These are phyloP conservation scores for Pelmatolapia mariae DNA, from an alignment of 2,113 vertebrate species.

Conservation along the genomic window DNA sequence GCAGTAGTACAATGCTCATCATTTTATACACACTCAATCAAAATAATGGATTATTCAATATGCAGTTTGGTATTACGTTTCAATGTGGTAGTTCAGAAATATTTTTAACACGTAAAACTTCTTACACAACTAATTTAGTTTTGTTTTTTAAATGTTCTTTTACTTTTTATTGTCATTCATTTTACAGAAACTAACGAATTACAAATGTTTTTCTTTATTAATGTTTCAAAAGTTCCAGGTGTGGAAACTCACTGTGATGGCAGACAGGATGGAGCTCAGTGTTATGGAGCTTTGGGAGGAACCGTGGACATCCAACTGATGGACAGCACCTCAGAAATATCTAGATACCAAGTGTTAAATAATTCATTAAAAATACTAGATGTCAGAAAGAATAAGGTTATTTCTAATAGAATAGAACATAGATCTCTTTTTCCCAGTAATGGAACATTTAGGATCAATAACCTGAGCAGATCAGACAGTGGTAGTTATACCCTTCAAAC, in stretches of 20 bases:
- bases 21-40: rapidly evolving
- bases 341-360: rapidly evolving
- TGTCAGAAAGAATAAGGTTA: not conserved
- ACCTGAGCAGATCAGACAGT: not conserved
- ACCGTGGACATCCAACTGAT: slow-evolving; percentile 1
- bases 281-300: slow-evolving; percentile 51
- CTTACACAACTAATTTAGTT: not conserved
- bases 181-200: not conserved
- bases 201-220: not conserved
- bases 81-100: not conserved
- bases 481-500: not conserved
- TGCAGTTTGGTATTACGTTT: not conserved
- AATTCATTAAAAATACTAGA: not conserved
- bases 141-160: no score
- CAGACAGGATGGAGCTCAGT: slow-evolving; percentile 12
- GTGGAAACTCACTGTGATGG: slow-evolving; percentile 20
- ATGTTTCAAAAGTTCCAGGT: not conserved
- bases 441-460: not conserved
- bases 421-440: rapidly evolving
- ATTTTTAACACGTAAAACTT: rapidly evolving
- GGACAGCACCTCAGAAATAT: rapidly evolving
- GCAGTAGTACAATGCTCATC: not conserved
- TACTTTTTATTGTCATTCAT: not conserved
- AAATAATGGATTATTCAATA: not conserved
- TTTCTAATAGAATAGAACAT: not conserved